These are phyloP conservation scores for Plectropomus leopardus DNA, from an alignment of 2,113 vertebrate genomes.

Conservation along the genomic window DNA sequence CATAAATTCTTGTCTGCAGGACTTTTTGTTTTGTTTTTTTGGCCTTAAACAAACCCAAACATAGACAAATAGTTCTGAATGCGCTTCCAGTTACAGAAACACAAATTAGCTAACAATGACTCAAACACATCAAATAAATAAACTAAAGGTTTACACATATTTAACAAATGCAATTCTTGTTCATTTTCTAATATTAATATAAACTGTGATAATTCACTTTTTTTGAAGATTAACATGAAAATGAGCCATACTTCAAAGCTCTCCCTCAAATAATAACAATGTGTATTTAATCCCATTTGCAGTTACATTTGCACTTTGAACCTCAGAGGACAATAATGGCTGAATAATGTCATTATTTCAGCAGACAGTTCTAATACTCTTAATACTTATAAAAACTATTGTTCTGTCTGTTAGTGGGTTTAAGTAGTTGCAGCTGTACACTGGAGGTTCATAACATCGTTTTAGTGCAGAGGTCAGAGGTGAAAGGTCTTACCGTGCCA, in stretches of 20 bases:
- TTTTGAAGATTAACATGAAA: not conserved
- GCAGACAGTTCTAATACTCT: not conserved
- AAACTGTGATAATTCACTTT: not conserved
- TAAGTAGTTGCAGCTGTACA: not conserved
- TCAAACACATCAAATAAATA: not conserved
- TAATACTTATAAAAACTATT: too few species aligned
- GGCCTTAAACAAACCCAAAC: not conserved
- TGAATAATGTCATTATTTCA: not conserved
- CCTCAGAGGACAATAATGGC: not conserved
- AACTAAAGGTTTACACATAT: not conserved
- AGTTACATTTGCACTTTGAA: not conserved
- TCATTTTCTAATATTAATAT: not conserved
- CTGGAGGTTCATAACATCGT: not conserved
- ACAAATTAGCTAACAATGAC: too few species aligned
- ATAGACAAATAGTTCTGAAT: not conserved
- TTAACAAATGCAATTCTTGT: conserved; percentile 9
- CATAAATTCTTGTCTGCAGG: not conserved
- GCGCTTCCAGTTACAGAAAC: not conserved
- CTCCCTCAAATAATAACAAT: not conserved
- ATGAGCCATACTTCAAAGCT: not conserved
- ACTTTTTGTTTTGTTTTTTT: not conserved
- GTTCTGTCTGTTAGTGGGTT: not conserved
- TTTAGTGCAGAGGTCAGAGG: not conserved
- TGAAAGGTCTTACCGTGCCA: conserved; percentile 89
- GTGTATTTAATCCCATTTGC: not conserved